A percentile compares a stretch with the other conserved stretches of the same genome.
These are phyloP conservation scores for Tyto alba DNA, from an alignment of 2,113 vertebrate genomes.

Conservation along the genomic window DNA sequence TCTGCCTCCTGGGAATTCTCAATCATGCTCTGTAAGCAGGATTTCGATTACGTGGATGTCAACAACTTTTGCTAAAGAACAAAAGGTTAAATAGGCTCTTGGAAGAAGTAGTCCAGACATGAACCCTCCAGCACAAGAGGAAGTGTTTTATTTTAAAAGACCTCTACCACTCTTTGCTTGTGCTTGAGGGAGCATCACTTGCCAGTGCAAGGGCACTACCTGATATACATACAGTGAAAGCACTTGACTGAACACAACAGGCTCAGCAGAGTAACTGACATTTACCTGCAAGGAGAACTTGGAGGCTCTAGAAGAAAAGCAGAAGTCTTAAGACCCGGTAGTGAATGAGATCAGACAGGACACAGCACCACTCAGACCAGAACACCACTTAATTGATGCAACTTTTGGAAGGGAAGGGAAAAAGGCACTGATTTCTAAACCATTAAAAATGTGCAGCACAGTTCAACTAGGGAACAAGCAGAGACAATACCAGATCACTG, in stretches of 20 bases:
- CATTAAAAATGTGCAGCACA: neutral
- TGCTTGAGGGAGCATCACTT: neutral
- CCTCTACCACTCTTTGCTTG: neutral
- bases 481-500: neutral
- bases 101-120: neutral
- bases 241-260: neutral
- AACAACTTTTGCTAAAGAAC: neutral
- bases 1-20: neutral
- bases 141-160: neutral
- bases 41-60: neutral
- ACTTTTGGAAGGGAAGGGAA: neutral
- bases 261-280: neutral
- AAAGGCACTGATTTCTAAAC: neutral
- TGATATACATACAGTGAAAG: neutral
- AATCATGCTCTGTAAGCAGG: neutral
- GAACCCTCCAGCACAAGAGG: neutral
- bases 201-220: neutral
- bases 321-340: neutral
- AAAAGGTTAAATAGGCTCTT: neutral
- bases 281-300: neutral
- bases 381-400: neutral
- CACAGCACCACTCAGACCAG: neutral
- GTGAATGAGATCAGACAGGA: neutral
- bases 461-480: neutral
- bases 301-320: neutral